Percentiles rank a stretch among this genome's conserved stretches.
phyloP scores from a whole-genome alignment of 2,113 vertebrate genomes.

The Phodopus roborovskii region DNA sequence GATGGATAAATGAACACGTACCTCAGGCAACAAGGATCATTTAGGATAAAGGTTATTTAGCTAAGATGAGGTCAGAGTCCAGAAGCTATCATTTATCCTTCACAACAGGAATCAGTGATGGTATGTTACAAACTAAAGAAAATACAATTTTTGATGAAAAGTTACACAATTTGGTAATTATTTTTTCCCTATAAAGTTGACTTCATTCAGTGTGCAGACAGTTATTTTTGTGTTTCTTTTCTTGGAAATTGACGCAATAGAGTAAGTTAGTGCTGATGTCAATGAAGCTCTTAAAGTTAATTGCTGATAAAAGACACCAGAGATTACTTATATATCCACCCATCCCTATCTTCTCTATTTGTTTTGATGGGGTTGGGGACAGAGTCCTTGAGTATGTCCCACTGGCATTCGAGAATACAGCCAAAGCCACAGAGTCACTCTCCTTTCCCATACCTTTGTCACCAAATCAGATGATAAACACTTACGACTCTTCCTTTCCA shows the following conservation, averaged over 20 bases:
- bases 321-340: background rate
- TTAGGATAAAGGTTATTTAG: background rate
- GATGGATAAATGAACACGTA: background rate
- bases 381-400: accelerated
- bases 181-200: background rate
- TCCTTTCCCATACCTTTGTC: background rate
- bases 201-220: background rate
- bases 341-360: background rate
- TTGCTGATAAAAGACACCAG: background rate
- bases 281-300: background rate
- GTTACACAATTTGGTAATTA: background rate
- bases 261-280: background rate
- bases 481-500: background rate
- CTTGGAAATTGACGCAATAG: background rate
- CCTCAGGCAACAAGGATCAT: background rate
- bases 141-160: background rate
- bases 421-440: background rate
- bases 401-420: background rate
- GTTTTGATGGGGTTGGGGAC: background rate
- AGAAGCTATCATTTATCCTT: background rate
- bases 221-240: background rate
- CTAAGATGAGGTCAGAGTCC: background rate
- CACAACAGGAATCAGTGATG: background rate
- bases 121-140: background rate
- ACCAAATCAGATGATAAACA: background rate